Evolutionary conservation across 2,113 vertebrate genomes (phyloP), one percentile per base, ranked within the genome.

Genomic region (Menura novaehollandiae): DNA sequence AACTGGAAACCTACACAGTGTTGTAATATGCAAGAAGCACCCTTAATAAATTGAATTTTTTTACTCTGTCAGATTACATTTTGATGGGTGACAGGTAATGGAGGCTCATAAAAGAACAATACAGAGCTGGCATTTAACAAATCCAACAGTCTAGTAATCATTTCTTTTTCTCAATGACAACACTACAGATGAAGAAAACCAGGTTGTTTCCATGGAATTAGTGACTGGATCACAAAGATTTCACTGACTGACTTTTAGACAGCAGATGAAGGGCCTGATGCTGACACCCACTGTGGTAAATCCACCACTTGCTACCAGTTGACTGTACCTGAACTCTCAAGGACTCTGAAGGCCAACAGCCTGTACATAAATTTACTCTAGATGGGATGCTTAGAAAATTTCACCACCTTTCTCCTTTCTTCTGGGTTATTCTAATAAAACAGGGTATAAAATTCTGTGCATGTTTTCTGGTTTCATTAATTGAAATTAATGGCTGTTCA

Each of bases 91-190:
- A 85, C 87, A 82, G 60, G 49, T 76, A 79, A 41, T 32, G 85
- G 78, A 87, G 14, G 26, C 62, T 85, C 71, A 67, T 60, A 91
- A 88, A 87, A 91, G 53, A 88, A 62, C 49, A 85, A 91, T 35
- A 79, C 18, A 26, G 89, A 88, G 28, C 15, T 76, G 67, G 71
- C 85, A 90, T 93, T 89, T 83, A 89, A 94, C 62, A 95, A 88
- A 89, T 73, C 32, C 87, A 71, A 10, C 28, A 68, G 46, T 26
- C 32, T 66, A 58, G 58, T 79, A 85, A 88, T 35, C 0, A 49
- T 62, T 83, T 63, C 37, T 85, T 81, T 81, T 92, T 51, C 86
- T 81, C 64, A 89, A 21, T n/a, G 51, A 84, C 86, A 89, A 51
- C 41, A 46, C 21, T 30, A 32, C 0, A 5, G 52, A 82, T 68